A percentile compares a stretch with the other conserved stretches of the same genome.
Conservation (phyloP, 2,888 invertebrate genomes). For the Schrankia costaestrigalis region DNA sequence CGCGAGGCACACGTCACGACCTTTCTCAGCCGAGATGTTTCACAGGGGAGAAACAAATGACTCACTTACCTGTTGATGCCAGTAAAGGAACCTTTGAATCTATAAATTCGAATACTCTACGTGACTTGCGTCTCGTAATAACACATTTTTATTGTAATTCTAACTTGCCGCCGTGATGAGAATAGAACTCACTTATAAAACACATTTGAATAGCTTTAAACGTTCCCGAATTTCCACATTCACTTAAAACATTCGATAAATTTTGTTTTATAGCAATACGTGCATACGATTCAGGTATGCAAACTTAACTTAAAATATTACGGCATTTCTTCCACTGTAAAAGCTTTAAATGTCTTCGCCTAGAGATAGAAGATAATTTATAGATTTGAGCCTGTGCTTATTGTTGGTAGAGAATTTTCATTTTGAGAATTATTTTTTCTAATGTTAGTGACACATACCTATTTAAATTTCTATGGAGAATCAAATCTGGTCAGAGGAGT, state of each 20-base stretch:
- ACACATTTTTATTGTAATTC: constrained; percentile 53
- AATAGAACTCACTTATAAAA: constrained; percentile 43
- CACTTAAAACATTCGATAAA: constrained; percentile 18
- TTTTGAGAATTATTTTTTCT: too few species aligned
- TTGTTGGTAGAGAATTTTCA: too few species aligned
- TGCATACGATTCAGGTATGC: constrained; percentile 9
- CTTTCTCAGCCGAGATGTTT: constrained; percentile 57
- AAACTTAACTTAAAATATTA: too few species aligned
- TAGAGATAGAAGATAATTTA: too few species aligned
- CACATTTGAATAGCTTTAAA: constrained; percentile 30
- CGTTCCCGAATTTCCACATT: constrained; percentile 23
- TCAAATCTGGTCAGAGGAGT: too few species aligned
- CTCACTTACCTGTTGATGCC: constrained; percentile 73
- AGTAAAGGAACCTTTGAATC: constrained; percentile 44
- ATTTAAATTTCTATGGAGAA: too few species aligned
- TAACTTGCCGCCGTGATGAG: constrained; percentile 30
- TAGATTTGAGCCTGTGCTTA: too few species aligned
- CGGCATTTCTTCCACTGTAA: too few species aligned
- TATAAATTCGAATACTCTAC: constrained; percentile 42
- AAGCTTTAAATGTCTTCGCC: too few species aligned
- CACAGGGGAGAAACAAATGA: constrained; percentile 61
- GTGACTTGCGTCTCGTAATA: constrained; percentile 54
- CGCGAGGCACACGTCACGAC: constrained; percentile 45
- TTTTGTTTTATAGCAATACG: constrained; percentile 15
- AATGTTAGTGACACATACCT: too few species aligned